A percentile compares a stretch with the other conserved stretches of the same genome.
Evolutionary conservation across 2,113 vertebrate genomes (phyloP).

Genomic region (Hymenochirus boettgeri): DNA sequence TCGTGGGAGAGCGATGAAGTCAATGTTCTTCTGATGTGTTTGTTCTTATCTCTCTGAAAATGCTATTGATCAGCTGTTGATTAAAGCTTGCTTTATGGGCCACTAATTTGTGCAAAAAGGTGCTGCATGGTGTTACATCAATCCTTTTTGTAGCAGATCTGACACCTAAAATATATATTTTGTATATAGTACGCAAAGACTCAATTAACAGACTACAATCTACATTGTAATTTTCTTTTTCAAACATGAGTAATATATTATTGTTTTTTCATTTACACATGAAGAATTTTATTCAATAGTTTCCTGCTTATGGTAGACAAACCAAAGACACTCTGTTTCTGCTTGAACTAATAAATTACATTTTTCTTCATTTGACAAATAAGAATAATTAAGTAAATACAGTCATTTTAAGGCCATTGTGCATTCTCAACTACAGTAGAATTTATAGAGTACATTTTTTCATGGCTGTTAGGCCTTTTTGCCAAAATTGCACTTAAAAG

Average conservation of each 20-base stretch:
- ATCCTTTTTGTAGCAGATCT: no score
- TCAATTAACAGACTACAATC: no score
- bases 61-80: no score
- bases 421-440: neutral
- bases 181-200: no score
- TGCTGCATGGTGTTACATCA: no score
- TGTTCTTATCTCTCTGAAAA: no score
- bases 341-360: constrained; percentile 23
- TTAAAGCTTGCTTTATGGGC: no score
- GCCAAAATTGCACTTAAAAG: constrained; percentile 20
- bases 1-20: no score
- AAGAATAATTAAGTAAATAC: constrained; percentile 33
- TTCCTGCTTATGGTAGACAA: neutral
- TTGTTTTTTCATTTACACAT: constrained; percentile 1
- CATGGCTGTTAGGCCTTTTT: constrained; percentile 20
- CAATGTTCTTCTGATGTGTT: no score
- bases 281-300: neutral
- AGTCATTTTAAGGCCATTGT: constrained; percentile 17
- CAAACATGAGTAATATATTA: neutral
- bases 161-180: no score
- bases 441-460: constrained; percentile 32
- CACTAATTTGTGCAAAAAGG: no score
- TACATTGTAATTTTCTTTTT: neutral
- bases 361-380: constrained; percentile 29
- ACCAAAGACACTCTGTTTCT: constrained; percentile 12